Conservation (phyloP, 2,797 vertebrate genomes). For the Xenops minutus region DNA sequence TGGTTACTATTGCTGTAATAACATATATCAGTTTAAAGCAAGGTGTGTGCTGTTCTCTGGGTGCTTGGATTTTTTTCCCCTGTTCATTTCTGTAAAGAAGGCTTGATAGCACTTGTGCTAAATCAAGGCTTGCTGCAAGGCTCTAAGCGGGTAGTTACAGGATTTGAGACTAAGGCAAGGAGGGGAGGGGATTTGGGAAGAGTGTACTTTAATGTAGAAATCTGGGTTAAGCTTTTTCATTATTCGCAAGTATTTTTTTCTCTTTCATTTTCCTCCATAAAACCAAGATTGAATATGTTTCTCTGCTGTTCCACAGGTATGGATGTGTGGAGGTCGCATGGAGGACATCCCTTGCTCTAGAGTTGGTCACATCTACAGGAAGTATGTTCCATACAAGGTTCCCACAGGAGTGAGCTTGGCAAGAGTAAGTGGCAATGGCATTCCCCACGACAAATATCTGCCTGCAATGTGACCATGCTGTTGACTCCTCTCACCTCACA, state of each 20-base stretch:
- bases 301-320: conserved; percentile 80
- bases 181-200: background rate
- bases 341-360: conserved; percentile 97
- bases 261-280: background rate
- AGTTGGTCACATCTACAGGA: conserved; percentile 97
- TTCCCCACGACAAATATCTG: background rate
- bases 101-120: conserved; percentile 10
- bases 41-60: background rate
- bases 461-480: fast-evolving
- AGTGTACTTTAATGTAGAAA: background rate
- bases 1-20: background rate
- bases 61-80: background rate
- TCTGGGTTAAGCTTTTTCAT: background rate
- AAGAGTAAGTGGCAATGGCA: conserved; percentile 77
- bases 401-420: conserved; percentile 91
- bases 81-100: background rate
- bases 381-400: conserved; percentile 96
- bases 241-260: background rate
- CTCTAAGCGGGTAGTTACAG: background rate
- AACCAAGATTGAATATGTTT: background rate
- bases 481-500: background rate
- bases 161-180: background rate
- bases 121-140: conserved; percentile 9
- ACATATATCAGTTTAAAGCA: background rate
- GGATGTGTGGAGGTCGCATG: conserved; percentile 99